Evolutionary conservation across 2,113 vertebrate species (phyloP).

Genomic region (Oreamnos americanus): DNA sequence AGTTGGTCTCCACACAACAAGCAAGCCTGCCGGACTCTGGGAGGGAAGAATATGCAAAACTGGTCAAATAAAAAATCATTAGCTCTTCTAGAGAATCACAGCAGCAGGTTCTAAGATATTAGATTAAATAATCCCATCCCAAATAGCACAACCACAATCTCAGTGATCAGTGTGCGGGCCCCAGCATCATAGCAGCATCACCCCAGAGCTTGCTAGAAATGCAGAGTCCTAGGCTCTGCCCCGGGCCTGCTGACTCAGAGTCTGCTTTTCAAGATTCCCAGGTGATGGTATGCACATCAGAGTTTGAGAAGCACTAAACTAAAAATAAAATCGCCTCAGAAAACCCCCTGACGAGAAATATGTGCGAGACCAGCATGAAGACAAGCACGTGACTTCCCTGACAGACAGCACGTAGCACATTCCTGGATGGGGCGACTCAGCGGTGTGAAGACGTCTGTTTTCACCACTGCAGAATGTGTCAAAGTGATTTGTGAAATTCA

Average conservation of each 20-base stretch:
- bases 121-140: not conserved
- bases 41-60: conserved; percentile 18
- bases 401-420: rapidly evolving
- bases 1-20: not conserved
- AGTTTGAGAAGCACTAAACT: not conserved
- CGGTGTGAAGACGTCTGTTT: not conserved
- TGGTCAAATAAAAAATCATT: not conserved
- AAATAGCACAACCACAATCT: not conserved
- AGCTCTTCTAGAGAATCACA: not conserved
- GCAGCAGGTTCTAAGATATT: not conserved
- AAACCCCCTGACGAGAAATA: not conserved
- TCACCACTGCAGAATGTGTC: not conserved
- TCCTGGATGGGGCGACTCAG: not conserved
- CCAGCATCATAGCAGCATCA: rapidly evolving
- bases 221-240: not conserved
- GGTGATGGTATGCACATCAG: not conserved
- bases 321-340: not conserved
- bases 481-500: not conserved
- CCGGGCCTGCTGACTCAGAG: not conserved
- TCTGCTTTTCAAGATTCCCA: not conserved
- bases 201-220: not conserved
- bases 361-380: not conserved
- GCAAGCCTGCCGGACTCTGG: not conserved
- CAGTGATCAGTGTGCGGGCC: no score
- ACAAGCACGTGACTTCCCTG: not conserved